Evolutionary conservation across 2,113 vertebrate species (phyloP).

Genomic region (Rhabdornis inornatus): DNA sequence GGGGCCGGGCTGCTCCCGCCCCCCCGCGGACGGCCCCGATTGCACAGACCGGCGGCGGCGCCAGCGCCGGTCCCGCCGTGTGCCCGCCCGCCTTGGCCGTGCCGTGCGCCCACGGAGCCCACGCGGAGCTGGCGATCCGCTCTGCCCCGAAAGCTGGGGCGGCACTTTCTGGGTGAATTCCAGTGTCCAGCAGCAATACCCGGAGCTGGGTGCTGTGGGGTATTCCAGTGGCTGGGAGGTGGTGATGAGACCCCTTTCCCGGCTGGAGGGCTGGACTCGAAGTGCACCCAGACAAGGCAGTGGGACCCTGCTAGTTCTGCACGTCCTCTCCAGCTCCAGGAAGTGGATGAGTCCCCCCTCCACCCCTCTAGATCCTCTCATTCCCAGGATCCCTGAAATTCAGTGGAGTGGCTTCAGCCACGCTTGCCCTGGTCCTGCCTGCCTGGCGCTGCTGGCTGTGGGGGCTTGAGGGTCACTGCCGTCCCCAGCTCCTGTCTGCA

Average conservation of each 20-base stretch:
- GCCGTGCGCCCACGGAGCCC: background rate
- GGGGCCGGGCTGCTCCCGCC: background rate
- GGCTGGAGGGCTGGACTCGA: background rate
- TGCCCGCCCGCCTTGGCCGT: background rate
- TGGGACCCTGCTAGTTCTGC: background rate
- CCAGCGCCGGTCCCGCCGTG: background rate
- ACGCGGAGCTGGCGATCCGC: background rate
- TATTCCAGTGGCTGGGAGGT: accelerated
- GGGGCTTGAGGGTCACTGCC: accelerated
- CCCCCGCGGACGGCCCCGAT: background rate
- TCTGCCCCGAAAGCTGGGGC: accelerated
- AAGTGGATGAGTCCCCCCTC: too few species aligned
- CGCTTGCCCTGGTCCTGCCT: background rate
- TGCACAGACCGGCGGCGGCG: background rate
- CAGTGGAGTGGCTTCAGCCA: background rate
- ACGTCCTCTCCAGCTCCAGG: background rate
- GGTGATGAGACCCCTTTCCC: background rate
- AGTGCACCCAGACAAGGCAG: background rate
- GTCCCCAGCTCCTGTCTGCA: background rate
- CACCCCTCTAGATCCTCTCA: background rate
- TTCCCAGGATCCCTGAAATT: background rate
- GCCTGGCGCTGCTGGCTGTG: background rate
- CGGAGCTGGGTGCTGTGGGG: background rate
- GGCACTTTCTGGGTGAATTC: accelerated
- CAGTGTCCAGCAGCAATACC: background rate